Base-by-base conservation (phyloP, 2,113 vertebrate genomes). In the Percopsis transmontana region DNA sequence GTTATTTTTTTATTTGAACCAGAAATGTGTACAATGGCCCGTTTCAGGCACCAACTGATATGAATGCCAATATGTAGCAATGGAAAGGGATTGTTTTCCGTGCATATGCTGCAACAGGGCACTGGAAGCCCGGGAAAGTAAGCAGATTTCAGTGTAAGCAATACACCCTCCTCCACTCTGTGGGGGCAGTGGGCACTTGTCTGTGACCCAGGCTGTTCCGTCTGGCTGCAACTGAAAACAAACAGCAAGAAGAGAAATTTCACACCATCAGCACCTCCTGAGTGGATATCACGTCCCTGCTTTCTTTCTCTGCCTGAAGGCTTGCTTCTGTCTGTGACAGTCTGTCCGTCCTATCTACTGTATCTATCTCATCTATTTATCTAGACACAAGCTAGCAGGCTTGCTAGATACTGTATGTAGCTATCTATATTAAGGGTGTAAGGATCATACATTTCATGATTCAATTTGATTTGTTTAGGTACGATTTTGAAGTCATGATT, bases 141-240 rank as follows among this genome's bases (percentile, higher is more conserved):
- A 78, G 72, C 73, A 76, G 79, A 80, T 77, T 76, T 77, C 59
- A 58, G 56, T 83, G 80, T 74, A 77, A 82, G 83, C 60, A 66
- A 72, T 68, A 70, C 54, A 6, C 62, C 67, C 70, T 60, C 69
- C 69, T 12, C 6, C 19, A 38, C 40, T 53, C 4, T 53, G 18
- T 13, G 62, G 61, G 71, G 50, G 55, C 59, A 56, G 45, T 19
- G 9, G 55, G 53, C 76, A 66, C 73, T 76, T 67, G 79, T 76
- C 73, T 74, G 72, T 64, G 80, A 79, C 66, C 66, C 47, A 60
- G 72, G 63, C 62, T 70, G 81, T 81, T 85, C 83, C 68, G 63
- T 76, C 64, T 61, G 80, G 81, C 68, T 74, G 83, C 66, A 62
- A 77, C 54, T 76, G 72, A 86, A 89, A 89, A 85, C 82, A 85